Percentiles rank a stretch among this genome's conserved stretches.
phyloP scores from a whole-genome alignment of 35 echinoderm and acorn worm genomes.

The Lytechinus variegatus region DNA sequence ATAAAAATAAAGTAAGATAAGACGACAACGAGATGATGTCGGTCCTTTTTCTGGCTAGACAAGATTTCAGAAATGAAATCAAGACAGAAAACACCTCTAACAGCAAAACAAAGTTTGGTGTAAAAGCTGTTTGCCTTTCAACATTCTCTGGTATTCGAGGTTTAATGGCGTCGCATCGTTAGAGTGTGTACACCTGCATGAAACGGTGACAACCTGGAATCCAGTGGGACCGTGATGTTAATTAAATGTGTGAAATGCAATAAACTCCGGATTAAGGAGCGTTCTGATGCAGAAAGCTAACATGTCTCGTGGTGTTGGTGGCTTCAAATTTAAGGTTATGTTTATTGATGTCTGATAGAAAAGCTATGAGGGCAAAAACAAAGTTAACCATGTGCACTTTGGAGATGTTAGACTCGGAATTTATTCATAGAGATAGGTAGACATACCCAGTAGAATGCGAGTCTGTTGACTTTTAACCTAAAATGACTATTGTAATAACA shows the following conservation, averaged over 20 bases:
- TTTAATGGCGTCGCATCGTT: background rate
- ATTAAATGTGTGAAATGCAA: conserved; percentile 20
- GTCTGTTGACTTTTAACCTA: too few species aligned
- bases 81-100: background rate
- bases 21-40: too few species aligned
- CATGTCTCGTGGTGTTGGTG: background rate
- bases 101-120: background rate
- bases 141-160: background rate
- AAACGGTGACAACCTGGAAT: background rate
- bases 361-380: conserved; percentile 13
- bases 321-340: background rate
- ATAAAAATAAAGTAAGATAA: too few species aligned
- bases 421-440: too few species aligned
- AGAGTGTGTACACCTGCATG: background rate
- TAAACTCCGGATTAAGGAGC: conserved; percentile 1
- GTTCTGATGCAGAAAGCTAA: conserved; percentile 7
- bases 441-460: too few species aligned
- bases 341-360: background rate
- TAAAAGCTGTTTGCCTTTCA: background rate
- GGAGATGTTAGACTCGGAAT: background rate
- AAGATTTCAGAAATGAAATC: too few species aligned
- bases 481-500: too few species aligned
- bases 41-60: too few species aligned
- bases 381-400: background rate
- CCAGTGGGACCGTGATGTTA: background rate